These are phyloP conservation scores for Drosophila tripunctata DNA, from an alignment of 2,888 invertebrate genomes.

Conservation along the genomic window DNA sequence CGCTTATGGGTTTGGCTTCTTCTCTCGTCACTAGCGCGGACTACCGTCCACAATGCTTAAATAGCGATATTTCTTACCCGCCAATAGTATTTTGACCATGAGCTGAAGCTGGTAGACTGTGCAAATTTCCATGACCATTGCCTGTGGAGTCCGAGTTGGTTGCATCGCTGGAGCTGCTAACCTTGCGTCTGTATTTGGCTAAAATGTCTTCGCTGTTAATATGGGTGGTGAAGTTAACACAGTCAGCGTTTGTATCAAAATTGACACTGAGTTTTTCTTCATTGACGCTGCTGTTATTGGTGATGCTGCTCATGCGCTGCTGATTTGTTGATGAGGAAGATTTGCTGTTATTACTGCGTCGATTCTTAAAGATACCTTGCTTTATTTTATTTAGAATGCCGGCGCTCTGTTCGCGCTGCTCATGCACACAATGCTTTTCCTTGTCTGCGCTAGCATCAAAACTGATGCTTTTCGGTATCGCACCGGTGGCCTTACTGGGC, in stretches of 20 bases:
- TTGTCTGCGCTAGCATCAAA: constrained; percentile 95
- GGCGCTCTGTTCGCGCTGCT: constrained; percentile 84
- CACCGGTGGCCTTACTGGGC: constrained; percentile 89
- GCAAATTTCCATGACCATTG: constrained; percentile 61
- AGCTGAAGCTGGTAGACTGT: constrained; percentile 2
- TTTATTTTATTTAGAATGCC: constrained; percentile 90
- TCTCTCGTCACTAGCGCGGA: too few relatives aligned
- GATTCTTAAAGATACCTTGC: constrained; percentile 88
- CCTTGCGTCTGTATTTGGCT: constrained; percentile 94
- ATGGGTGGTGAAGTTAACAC: constrained; percentile 64
- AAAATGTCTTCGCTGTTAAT: constrained; percentile 96
- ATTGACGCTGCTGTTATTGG: constrained; percentile 79
- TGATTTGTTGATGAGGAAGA: neutral
- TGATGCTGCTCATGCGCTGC: constrained; percentile 57
- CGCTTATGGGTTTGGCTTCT: too few relatives aligned
- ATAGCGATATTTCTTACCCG: constrained; percentile 43
- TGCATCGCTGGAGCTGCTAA: constrained; percentile 86
- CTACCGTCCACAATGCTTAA: too few relatives aligned
- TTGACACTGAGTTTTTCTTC: constrained; percentile 76
- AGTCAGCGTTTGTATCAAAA: constrained; percentile 73
- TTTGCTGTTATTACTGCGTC: constrained; percentile 85
- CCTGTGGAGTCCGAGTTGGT: constrained; percentile 84
- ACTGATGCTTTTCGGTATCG: constrained; percentile 96
- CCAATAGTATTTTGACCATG: constrained; percentile 45
- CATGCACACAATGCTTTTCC: constrained; percentile 57